These are phyloP conservation scores for Austrolebias charrua DNA, from an alignment of 2,797 vertebrate genomes.

Conservation along the genomic window DNA sequence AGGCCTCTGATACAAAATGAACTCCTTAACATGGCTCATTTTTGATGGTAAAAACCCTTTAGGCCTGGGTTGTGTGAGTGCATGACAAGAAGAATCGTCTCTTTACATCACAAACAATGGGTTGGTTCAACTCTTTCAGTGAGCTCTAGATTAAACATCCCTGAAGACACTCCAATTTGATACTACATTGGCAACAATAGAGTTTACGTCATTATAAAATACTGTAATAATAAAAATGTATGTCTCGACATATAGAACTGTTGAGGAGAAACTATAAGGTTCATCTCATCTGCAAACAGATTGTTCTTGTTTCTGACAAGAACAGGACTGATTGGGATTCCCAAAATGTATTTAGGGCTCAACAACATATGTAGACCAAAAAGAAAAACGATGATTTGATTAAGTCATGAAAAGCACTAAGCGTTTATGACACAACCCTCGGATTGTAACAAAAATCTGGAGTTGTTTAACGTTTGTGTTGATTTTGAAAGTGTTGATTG, in stretches of 20 bases:
- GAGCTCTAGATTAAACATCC: constrained; percentile 59
- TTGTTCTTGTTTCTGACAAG: not conserved
- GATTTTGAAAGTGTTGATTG: constrained; percentile 37
- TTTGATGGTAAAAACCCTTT: constrained; percentile 31
- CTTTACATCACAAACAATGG: constrained; percentile 67
- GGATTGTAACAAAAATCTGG: constrained; percentile 63
- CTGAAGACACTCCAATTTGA: constrained; percentile 76
- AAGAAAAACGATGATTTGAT: constrained; percentile 52
- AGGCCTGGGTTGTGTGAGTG: constrained; percentile 27
- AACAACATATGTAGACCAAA: constrained; percentile 46
- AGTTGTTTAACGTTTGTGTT: constrained; percentile 45
- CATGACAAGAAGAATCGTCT: constrained; percentile 50
- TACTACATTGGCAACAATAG: constrained; percentile 47
- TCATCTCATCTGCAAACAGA: constrained; percentile 16
- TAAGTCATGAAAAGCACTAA: constrained; percentile 54
- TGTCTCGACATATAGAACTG: constrained; percentile 62
- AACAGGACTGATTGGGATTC: not conserved
- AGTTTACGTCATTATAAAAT: constrained; percentile 60
- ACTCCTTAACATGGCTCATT: constrained; percentile 47
- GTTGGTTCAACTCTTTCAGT: constrained; percentile 74
- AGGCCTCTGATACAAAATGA: constrained; percentile 41
- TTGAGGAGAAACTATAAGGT: constrained; percentile 40
- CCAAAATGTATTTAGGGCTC: constrained; percentile 33
- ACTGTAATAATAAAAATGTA: constrained; percentile 67
- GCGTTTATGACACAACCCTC: constrained; percentile 73